Percentiles rank a stretch among this genome's conserved stretches.
These are phyloP conservation scores for Microplitis manilae DNA, from an alignment of 2,888 invertebrate species.

Conservation along the genomic window DNA sequence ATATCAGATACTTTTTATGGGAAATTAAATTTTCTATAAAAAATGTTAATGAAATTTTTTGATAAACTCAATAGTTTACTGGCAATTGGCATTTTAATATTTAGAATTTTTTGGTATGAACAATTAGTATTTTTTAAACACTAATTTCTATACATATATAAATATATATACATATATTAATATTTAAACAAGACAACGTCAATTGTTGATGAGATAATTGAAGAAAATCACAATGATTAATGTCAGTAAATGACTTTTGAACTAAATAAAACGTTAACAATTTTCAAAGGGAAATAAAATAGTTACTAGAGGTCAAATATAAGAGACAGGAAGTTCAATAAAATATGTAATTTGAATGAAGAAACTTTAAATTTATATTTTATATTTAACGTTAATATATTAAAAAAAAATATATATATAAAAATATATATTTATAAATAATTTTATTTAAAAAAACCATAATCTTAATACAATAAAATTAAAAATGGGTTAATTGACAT, in stretches of 20 bases:
- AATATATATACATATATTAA: background rate
- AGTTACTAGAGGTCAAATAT: background rate
- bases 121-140: too few relatives aligned
- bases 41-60: too few relatives aligned
- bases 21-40: too few relatives aligned
- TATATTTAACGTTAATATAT: background rate
- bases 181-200: background rate
- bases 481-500: slow-evolving; percentile 31
- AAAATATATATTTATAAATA: too few relatives aligned
- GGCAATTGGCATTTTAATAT: too few relatives aligned
- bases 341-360: slow-evolving; percentile 45
- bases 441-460: background rate
- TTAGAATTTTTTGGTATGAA: too few relatives aligned
- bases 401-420: background rate
- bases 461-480: background rate
- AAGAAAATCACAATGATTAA: slow-evolving; percentile 20
- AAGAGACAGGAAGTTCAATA: slow-evolving; percentile 22
- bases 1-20: too few relatives aligned
- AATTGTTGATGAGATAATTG: slow-evolving; percentile 28
- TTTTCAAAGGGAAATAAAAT: slow-evolving; percentile 19
- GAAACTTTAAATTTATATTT: slow-evolving; percentile 30
- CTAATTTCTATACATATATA: background rate
- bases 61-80: too few relatives aligned
- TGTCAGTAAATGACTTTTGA: slow-evolving; percentile 8
- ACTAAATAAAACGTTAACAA: background rate